phyloP scores from a whole-genome alignment of 2,113 vertebrate species.

The Saimiri boliviensis region DNA sequence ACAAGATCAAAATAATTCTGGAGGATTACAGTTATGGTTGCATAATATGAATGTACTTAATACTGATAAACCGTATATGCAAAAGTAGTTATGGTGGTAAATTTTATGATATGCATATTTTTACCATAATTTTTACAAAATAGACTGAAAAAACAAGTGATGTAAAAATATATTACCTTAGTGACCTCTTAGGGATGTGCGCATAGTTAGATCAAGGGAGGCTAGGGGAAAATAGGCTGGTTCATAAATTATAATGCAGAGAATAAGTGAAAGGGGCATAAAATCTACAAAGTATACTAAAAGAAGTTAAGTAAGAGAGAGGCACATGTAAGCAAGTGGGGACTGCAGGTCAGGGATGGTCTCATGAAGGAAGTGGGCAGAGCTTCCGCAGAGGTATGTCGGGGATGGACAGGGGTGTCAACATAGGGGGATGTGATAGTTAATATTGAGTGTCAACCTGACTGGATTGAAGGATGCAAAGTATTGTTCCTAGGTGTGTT shows the following conservation, averaged over 20 bases:
- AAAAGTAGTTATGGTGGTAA: background rate
- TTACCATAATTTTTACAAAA: background rate
- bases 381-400: background rate
- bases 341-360: background rate
- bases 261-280: background rate
- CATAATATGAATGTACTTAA: background rate
- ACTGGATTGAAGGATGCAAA: no score
- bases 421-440: no score
- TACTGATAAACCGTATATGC: background rate
- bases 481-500: no score
- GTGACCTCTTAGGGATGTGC: background rate
- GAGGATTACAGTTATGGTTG: background rate
- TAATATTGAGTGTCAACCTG: no score
- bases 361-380: background rate
- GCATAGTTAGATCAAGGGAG: background rate
- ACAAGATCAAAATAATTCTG: background rate
- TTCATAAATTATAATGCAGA: background rate
- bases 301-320: no score
- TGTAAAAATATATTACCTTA: background rate
- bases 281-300: background rate
- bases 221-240: background rate
- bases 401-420: rapidly evolving
- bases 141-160: background rate
- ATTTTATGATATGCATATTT: background rate
- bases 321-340: background rate